Conservation (phyloP, 1,140 invertebrate genomes). For the Metopolophium dirhodum region DNA sequence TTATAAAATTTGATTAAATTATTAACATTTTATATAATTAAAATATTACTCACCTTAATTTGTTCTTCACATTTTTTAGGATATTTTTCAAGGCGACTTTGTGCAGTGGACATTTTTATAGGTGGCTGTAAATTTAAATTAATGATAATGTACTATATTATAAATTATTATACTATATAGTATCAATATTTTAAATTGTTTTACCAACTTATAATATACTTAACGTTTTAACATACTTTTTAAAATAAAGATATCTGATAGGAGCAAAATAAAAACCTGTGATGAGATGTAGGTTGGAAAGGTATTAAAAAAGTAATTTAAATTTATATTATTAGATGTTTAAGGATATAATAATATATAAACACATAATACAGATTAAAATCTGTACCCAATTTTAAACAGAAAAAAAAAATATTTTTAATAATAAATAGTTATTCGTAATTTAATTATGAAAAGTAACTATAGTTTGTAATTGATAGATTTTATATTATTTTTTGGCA, state of each 20-base stretch:
- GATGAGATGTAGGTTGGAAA: too few species aligned
- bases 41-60: constrained; percentile 3
- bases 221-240: not conserved
- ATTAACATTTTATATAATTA: not conserved
- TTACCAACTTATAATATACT: not conserved
- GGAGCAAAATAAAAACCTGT: too few species aligned
- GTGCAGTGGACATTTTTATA: not conserved
- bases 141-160: not conserved
- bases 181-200: not conserved
- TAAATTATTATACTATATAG: not conserved
- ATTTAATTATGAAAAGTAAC: too few species aligned
- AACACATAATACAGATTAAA: too few species aligned
- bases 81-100: constrained; percentile 44
- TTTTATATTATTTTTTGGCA: too few species aligned
- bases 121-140: not conserved
- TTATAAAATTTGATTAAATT: not conserved
- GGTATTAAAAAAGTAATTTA: too few species aligned
- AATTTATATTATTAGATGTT: too few species aligned
- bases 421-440: too few species aligned
- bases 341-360: too few species aligned
- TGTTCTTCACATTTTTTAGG: constrained; percentile 46
- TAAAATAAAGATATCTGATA: not conserved
- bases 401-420: too few species aligned
- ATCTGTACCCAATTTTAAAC: too few species aligned
- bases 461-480: too few species aligned